Conservation (phyloP, 2,888 invertebrate genomes). For the Drosophila pegasa region DNA sequence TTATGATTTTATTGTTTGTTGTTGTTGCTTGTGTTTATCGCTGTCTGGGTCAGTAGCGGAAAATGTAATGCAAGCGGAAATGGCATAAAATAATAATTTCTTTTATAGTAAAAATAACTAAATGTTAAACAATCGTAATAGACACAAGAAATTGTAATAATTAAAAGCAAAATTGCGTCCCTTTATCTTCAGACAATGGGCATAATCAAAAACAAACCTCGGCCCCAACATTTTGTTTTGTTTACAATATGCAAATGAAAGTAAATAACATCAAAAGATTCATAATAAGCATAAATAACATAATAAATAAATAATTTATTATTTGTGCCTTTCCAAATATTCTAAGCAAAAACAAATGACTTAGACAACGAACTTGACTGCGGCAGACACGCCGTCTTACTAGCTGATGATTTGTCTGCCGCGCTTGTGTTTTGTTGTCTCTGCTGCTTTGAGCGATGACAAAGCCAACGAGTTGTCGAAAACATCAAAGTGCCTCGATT, state of each 20-base stretch:
- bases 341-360: constrained; percentile 53
- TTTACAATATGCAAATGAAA: constrained; percentile 27
- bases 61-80: constrained; percentile 72
- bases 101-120: constrained; percentile 21
- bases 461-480: constrained; percentile 62
- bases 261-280: constrained; percentile 14
- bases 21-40: constrained; percentile 28
- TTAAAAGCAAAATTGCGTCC: background rate
- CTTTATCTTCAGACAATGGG: background rate
- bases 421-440: constrained; percentile 13
- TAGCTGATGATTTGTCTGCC: constrained; percentile 11
- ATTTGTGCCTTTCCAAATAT: constrained; percentile 13
- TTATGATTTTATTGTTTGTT: constrained; percentile 53
- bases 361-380: constrained; percentile 55
- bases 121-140: constrained; percentile 7
- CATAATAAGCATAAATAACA: constrained; percentile 25
- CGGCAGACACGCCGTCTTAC: constrained; percentile 16
- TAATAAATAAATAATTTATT: constrained; percentile 35
- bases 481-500: constrained; percentile 66
- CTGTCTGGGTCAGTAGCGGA: constrained; percentile 55
- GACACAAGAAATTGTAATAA: background rate
- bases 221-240: background rate
- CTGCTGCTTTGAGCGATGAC: constrained; percentile 38
- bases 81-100: constrained; percentile 50
- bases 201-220: background rate